phyloP scores from a whole-genome alignment of 2,797 vertebrate species.

The Kryptolebias ocellatus region DNA sequence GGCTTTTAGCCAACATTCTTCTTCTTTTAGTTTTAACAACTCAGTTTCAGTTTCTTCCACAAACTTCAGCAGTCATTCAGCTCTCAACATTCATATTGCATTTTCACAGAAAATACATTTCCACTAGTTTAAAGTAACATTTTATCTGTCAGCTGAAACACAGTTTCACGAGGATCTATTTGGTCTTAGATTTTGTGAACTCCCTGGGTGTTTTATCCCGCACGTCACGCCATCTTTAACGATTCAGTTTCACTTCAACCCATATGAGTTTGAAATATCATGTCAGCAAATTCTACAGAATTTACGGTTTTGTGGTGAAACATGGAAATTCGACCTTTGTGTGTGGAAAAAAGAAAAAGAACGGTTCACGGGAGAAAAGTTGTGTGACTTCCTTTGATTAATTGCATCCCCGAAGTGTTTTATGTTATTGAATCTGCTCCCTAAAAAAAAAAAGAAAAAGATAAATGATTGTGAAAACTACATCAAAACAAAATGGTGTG shows the following conservation, averaged over 20 bases:
- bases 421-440: neutral
- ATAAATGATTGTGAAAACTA: neutral
- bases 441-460: neutral
- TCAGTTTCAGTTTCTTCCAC: no score
- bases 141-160: neutral
- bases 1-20: no score
- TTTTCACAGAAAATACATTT: no score
- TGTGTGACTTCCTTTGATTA: neutral
- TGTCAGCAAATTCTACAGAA: no score
- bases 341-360: neutral
- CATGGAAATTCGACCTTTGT: neutral
- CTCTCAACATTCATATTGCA: no score
- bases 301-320: no score
- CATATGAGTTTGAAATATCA: no score
- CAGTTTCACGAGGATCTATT: neutral
- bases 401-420: neutral
- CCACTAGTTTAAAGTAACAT: neutral
- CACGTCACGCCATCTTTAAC: neutral
- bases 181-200: neutral
- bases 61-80: no score
- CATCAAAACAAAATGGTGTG: neutral
- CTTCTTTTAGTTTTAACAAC: no score
- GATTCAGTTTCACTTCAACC: no score
- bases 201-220: neutral
- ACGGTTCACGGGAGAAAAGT: neutral